These are phyloP conservation scores for Augochlorella aurata DNA, from an alignment of 2,888 invertebrate genomes.

Conservation along the genomic window DNA sequence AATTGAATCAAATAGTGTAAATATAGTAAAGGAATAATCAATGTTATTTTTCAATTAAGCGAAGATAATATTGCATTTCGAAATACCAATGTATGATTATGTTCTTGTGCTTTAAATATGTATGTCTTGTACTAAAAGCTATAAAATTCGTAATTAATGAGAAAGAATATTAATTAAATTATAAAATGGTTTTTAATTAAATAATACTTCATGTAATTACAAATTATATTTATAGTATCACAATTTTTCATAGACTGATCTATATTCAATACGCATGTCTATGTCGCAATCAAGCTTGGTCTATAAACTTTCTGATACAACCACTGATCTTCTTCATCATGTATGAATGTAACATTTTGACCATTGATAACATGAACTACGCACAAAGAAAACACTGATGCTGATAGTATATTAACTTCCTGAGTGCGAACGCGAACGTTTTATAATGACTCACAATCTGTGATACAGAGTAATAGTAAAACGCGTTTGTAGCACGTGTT, in stretches of 20 bases:
- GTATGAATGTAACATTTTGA: constrained; percentile 49
- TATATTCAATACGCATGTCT: background rate
- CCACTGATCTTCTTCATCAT: constrained; percentile 12
- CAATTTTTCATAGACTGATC: constrained; percentile 11
- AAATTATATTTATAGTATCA: background rate
- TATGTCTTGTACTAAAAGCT: background rate
- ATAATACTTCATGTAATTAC: background rate
- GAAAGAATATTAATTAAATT: constrained; percentile 9
- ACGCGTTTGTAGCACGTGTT: constrained; percentile 23
- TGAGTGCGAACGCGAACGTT: constrained; percentile 45
- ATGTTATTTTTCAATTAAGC: too few species aligned
- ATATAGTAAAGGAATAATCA: too few species aligned
- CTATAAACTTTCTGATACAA: background rate
- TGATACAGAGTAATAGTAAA: constrained; percentile 8
- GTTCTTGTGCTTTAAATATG: background rate
- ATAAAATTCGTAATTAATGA: background rate
- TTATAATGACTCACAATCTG: constrained; percentile 45
- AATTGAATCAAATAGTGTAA: too few species aligned
- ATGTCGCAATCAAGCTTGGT: constrained; percentile 1
- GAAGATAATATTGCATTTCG: background rate
- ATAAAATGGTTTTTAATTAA: background rate
- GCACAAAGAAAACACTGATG: constrained; percentile 56
- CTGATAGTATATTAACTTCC: constrained; percentile 63
- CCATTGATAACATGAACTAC: constrained; percentile 59
- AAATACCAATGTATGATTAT: background rate